phyloP scores from a whole-genome alignment of 2,797 vertebrate species.

The Sebastes hubbsi region DNA sequence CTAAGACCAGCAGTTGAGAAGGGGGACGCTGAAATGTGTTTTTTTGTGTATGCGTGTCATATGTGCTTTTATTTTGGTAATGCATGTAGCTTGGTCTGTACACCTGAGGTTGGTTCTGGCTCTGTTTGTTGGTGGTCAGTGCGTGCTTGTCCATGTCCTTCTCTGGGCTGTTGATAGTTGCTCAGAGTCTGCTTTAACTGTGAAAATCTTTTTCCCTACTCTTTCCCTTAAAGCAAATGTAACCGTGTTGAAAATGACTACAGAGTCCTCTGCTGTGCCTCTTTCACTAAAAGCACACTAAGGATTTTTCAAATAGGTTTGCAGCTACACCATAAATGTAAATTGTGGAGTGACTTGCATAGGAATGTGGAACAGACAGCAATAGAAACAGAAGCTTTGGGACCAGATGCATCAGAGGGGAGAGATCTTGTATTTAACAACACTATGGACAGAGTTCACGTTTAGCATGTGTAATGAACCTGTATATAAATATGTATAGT shows the following conservation, averaged over 20 bases:
- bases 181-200: slow-evolving; percentile 49
- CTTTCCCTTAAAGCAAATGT: slow-evolving; percentile 10
- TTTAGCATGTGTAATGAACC: slow-evolving; percentile 61
- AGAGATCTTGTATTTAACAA: slow-evolving; percentile 46
- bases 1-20: not conserved
- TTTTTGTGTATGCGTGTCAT: slow-evolving; percentile 20
- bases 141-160: not conserved
- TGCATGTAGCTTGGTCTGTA: slow-evolving; percentile 43
- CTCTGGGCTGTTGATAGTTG: slow-evolving; percentile 10
- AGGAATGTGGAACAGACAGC: slow-evolving; percentile 32
- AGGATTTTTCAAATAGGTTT: slow-evolving; percentile 17
- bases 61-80: slow-evolving; percentile 34
- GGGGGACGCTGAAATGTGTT: not conserved
- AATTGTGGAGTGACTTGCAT: slow-evolving; percentile 21
- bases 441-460: slow-evolving; percentile 26
- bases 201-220: slow-evolving; percentile 38
- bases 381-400: slow-evolving; percentile 5
- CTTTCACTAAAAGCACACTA: slow-evolving; percentile 17
- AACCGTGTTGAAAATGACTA: not conserved
- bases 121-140: slow-evolving; percentile 9
- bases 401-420: not conserved
- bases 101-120: slow-evolving; percentile 12
- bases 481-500: slow-evolving; percentile 61
- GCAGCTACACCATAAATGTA: not conserved
- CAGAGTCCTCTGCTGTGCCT: slow-evolving; percentile 9